phyloP scores from a whole-genome alignment of 2,113 vertebrate species.

The Ramphastos sulfuratus region DNA sequence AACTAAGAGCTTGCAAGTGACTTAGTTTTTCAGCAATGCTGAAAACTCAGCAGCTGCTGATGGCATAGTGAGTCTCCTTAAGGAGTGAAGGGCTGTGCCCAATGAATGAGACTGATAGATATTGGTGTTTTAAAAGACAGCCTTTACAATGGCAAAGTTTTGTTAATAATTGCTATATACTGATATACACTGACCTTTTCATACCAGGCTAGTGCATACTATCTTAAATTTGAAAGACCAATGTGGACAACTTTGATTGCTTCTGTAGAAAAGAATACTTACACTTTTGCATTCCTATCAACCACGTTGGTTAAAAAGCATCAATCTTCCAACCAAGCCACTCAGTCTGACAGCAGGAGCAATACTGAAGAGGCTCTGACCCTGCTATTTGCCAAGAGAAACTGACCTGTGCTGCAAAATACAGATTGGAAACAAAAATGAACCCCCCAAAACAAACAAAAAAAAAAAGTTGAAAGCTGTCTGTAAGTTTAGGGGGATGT shows the following conservation, averaged over 20 bases:
- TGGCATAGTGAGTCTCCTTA: not conserved
- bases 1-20: not conserved
- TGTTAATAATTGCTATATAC: not conserved
- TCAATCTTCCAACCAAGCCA: not conserved
- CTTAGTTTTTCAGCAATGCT: not conserved
- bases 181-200: not conserved
- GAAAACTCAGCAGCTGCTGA: not conserved
- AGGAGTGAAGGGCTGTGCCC: not conserved
- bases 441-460: no score
- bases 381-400: not conserved
- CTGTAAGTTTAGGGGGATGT: not conserved
- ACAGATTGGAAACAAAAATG: not conserved
- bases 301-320: not conserved
- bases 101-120: not conserved
- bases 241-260: not conserved
- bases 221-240: not conserved
- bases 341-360: slow-evolving; percentile 8
- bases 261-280: not conserved
- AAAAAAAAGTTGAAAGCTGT: not conserved
- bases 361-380: not conserved
- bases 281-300: not conserved
- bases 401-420: not conserved
- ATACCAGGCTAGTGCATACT: not conserved
- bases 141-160: not conserved
- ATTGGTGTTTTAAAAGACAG: not conserved